These are phyloP conservation scores for Plebejus melissa DNA, from an alignment of 2,888 invertebrate species.

Conservation along the genomic window DNA sequence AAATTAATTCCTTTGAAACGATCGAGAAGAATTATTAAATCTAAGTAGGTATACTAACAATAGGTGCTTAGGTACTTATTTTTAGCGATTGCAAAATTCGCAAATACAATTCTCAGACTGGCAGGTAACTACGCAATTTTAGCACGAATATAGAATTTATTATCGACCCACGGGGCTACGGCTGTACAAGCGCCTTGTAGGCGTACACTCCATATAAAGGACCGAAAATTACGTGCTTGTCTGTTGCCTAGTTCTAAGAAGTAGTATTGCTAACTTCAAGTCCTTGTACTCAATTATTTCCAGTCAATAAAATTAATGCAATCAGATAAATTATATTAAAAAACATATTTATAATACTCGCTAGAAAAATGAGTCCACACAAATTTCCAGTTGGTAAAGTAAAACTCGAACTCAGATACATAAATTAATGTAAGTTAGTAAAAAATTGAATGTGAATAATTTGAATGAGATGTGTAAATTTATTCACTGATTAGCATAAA, in stretches of 20 bases:
- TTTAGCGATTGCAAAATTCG: conserved; percentile 12
- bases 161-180: conserved; percentile 34
- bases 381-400: no score
- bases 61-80: background rate
- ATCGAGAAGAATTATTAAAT: background rate
- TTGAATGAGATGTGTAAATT: background rate
- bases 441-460: background rate
- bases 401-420: background rate
- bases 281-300: background rate
- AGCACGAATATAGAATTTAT: conserved; percentile 36
- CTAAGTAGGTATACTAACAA: background rate
- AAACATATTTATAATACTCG: background rate
- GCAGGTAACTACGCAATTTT: conserved; percentile 35
- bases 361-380: background rate
- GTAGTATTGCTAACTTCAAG: background rate
- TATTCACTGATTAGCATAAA: background rate
- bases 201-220: conserved; percentile 36
- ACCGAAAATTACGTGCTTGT: conserved; percentile 28
- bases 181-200: conserved; percentile 33
- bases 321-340: background rate
- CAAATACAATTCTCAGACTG: conserved; percentile 24
- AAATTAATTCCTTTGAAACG: background rate
- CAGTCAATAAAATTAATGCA: background rate
- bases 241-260: conserved; percentile 19
- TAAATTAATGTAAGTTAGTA: background rate